Conservation (phyloP, 2,797 vertebrate species). For the Cuculus canorus region DNA sequence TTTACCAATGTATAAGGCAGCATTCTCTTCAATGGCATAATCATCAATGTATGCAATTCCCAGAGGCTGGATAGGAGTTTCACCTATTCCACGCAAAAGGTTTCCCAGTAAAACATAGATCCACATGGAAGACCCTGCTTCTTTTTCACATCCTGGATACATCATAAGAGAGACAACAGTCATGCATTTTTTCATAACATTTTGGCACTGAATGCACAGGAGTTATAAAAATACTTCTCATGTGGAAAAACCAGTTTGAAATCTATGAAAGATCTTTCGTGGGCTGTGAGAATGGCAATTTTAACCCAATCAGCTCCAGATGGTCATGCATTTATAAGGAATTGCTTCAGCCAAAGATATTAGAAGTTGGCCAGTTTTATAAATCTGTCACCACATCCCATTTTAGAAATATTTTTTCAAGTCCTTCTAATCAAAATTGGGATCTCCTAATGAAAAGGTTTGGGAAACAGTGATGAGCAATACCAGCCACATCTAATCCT, state of each 20-base stretch:
- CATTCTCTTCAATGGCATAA: slow-evolving; percentile 81
- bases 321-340: not conserved
- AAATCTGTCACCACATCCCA: not conserved
- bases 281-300: not conserved
- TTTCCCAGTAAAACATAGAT: slow-evolving; percentile 87
- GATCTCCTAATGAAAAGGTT: not conserved
- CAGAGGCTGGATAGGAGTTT: slow-evolving; percentile 87
- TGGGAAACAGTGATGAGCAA: fast-evolving
- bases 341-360: not conserved
- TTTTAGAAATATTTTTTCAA: not conserved
- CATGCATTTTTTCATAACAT: not conserved
- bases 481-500: not conserved
- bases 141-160: slow-evolving; percentile 79
- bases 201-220: not conserved
- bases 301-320: not conserved
- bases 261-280: not conserved
- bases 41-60: slow-evolving; percentile 89
- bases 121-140: slow-evolving; percentile 84
- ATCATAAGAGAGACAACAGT: not conserved
- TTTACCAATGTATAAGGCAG: slow-evolving; percentile 88
- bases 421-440: not conserved
- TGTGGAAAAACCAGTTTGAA: not conserved
- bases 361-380: not conserved
- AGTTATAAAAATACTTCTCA: not conserved
- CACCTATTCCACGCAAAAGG: slow-evolving; percentile 86